Percentiles rank a stretch among this genome's conserved stretches.
These are phyloP conservation scores for Pachydiplax longipennis DNA, from an alignment of 2,888 invertebrate genomes.

Conservation along the genomic window DNA sequence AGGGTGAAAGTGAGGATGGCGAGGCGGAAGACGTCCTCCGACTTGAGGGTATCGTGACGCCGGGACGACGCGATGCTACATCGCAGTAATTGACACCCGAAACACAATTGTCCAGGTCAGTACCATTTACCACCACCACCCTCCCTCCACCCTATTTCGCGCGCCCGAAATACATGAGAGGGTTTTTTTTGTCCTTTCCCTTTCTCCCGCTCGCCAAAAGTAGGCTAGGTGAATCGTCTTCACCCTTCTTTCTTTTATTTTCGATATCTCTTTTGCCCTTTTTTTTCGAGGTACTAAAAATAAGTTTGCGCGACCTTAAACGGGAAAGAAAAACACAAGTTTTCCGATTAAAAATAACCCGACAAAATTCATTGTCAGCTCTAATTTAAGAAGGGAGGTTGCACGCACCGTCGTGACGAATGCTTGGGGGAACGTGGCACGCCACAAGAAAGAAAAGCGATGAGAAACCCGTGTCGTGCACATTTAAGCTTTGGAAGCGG, in stretches of 20 bases:
- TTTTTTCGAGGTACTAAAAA: background rate
- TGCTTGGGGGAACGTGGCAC: background rate
- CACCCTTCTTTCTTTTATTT: background rate
- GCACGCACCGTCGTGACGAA: background rate
- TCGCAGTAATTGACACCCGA: background rate
- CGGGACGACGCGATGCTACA: background rate
- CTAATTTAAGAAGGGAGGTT: background rate
- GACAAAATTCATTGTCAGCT: background rate
- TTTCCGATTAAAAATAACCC: background rate
- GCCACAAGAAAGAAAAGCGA: background rate
- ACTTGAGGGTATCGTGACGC: background rate
- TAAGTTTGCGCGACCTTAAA: background rate
- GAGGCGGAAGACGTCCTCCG: background rate
- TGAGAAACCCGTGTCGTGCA: background rate
- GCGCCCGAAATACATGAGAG: background rate
- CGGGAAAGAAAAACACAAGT: background rate
- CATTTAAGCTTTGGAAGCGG: background rate
- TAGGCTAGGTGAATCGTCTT: background rate
- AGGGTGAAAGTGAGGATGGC: background rate
- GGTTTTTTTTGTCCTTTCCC: background rate
- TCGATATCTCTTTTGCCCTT: background rate
- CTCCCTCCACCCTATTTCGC: background rate
- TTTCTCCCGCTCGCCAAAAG: background rate
- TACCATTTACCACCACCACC: background rate
- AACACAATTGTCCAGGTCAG: conserved; percentile 29